A percentile compares a stretch with the other conserved stretches of the same genome.
These are phyloP conservation scores for Drosophila kokeensis DNA, from an alignment of 2,888 invertebrate species.

Conservation along the genomic window DNA sequence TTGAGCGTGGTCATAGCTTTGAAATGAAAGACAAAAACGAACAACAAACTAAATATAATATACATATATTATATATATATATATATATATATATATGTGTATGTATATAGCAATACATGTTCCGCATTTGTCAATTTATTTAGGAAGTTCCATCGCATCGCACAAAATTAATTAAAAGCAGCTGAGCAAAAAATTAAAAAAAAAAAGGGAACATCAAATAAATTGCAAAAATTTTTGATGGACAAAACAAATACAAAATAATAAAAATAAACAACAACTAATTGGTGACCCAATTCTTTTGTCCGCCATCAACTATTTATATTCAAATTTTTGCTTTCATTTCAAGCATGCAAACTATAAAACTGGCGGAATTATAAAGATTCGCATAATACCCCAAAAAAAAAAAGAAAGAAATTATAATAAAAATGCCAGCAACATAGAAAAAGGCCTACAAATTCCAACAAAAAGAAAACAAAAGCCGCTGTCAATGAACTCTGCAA, in stretches of 20 bases:
- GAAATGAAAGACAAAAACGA: constrained; percentile 54
- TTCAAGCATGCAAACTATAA: constrained; percentile 32
- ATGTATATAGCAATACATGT: constrained; percentile 25
- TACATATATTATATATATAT: constrained; percentile 3
- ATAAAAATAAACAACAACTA: constrained; percentile 29
- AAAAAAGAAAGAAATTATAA: neutral
- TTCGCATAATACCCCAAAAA: constrained; percentile 2
- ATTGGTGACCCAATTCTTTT: constrained; percentile 75
- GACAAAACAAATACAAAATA: constrained; percentile 35
- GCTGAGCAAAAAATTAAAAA: constrained; percentile 43
- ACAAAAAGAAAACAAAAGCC: constrained; percentile 41
- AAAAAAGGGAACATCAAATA: constrained; percentile 63
- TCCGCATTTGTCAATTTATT: constrained; percentile 59
- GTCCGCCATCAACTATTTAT: constrained; percentile 59
- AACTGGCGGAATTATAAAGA: constrained; percentile 11
- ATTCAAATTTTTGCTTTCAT: constrained; percentile 61
- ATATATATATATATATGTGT: constrained; percentile 5
- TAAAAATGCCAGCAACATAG: constrained; percentile 27
- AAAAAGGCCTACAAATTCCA: constrained; percentile 30
- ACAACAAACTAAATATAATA: constrained; percentile 9
- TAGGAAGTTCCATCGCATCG: constrained; percentile 59
- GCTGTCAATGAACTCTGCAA: constrained; percentile 71
- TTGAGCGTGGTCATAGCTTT: constrained; percentile 74
- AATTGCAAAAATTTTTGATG: constrained; percentile 63
- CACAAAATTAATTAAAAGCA: constrained; percentile 68